Evolutionary conservation across 1,140 invertebrate genomes (phyloP), one percentile per base, ranked within the genome.

Genomic region (Gryllus bimaculatus): DNA sequence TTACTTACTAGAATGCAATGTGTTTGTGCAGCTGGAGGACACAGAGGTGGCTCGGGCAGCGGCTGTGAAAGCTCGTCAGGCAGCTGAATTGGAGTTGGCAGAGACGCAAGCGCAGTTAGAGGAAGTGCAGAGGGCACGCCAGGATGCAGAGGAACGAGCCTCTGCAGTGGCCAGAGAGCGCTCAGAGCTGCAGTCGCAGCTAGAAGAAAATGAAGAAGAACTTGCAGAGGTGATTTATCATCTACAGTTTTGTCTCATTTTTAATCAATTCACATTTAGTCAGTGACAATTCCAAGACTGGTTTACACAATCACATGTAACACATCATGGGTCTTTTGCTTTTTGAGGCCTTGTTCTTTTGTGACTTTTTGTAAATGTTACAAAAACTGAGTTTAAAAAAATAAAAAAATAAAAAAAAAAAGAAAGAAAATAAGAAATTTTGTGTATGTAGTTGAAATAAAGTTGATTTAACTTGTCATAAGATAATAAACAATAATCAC

Each of bases 161-260:
- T 91, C 93, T 80, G 81, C 87, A 0, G 89, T 94, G 4, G 88
- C 90, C 81, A 87, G 96, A 26, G 96, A 98, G 85, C 92, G 93
- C 8, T 88, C 92, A 8, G 94, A 96, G 79, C 85, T 97, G 8
- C 89, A 94, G 80, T 92, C 92, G 1, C 93, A 95, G 85, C 87
- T 97, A 12, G 96, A 97, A 82, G 96, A 97, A 83, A 95, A 95
- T 77, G 96, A 98, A 85, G 95, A 97, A 83, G 95, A 97, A 85
- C 87, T 96, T 48, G 91, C 93, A 0, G 95, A 97, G 85, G 92
- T 93, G 81, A 81, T 54, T 66, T 66, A 10, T 66, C 54, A 3
- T 66, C 54, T 13, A 3, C 2, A 66, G 10, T 66, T 66, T 66
- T 66, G 54, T 7, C 54, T 13, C 54, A 66, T 66, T 66, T 66